Evolutionary conservation across 2,113 vertebrate genomes (phyloP), one percentile per base, ranked within the genome.

Genomic region (Conger conger): DNA sequence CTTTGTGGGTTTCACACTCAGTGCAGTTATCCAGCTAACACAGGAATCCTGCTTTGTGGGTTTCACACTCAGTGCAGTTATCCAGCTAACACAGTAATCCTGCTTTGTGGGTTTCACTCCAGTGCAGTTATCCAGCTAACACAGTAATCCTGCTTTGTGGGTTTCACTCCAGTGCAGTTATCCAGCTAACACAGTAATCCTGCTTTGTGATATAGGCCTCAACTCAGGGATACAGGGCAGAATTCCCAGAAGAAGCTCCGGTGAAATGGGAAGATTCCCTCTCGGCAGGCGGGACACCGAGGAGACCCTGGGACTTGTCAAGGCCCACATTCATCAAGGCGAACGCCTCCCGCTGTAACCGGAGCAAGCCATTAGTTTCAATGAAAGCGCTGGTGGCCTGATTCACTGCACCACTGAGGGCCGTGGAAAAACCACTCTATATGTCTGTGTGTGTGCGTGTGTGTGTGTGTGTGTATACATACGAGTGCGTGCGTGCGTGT

Each of bases 391-490:
- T 2, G 68, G 68, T 13, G 68, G 68, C 68, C n/a, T 73, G 68
- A 73, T 73, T 73, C 68, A 73, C 68, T 73, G 68, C 68, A 33
- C 68, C 68, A 11, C 68, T 73, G 68, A 73, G 68, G 68, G 33
- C 6, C 30, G 20, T 73, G 6, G 6, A 73, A 30, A 73, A 4
- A 7, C 30, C n/a, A 73, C 68, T 33, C 5, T 73, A 68, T 73
- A 11, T 27, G n/a, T 3, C 68, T 13, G 9, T 73, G 68, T 33
- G n/a, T 8, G 68, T 20, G 68, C 9, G 68, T 68, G 60, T n/a
- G 54, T 16, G 54, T 57, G 60, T 7, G 60, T n/a, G 60, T 68
- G 60, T 68, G 60, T 68, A 23, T 68, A 3, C n/a, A 3, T 27
- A 3, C 6, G 60, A 11, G 54, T 57, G 13, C 54, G 13, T 57